Conservation (phyloP, 2,888 invertebrate species). For the Lithosia quadra region DNA sequence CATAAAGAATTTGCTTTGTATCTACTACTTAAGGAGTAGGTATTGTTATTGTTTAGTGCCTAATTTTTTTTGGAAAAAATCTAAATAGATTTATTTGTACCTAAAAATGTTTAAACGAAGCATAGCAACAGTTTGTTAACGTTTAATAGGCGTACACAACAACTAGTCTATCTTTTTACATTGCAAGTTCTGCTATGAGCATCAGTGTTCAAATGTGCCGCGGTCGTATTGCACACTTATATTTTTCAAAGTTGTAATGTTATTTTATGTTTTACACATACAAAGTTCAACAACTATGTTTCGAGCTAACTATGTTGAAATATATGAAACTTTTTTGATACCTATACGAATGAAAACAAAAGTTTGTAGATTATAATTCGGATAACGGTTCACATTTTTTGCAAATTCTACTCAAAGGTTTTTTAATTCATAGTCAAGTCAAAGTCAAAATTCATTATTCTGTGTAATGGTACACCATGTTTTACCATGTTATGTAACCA, state of each 20-base stretch:
- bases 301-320: background rate
- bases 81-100: background rate
- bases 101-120: background rate
- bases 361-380: background rate
- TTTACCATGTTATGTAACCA: too few relatives aligned
- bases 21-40: background rate
- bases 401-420: background rate
- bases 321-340: background rate
- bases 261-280: slow-evolving; percentile 30
- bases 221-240: slow-evolving; percentile 29
- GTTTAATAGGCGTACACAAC: slow-evolving; percentile 44
- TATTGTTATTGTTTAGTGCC: background rate
- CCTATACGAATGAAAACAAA: background rate
- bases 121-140: slow-evolving; percentile 18
- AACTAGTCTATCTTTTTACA: slow-evolving; percentile 29
- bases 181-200: slow-evolving; percentile 28
- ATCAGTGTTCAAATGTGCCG: slow-evolving; percentile 25
- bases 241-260: slow-evolving; percentile 28
- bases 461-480: too few relatives aligned
- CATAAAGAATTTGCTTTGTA: background rate
- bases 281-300: slow-evolving; percentile 30
- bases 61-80: too few relatives aligned
- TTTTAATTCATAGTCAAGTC: too few relatives aligned
- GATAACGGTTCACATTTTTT: background rate
- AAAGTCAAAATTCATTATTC: too few relatives aligned